A percentile compares a stretch with the other conserved stretches of the same genome.
These are phyloP conservation scores for Strigops habroptila DNA, from an alignment of 2,113 vertebrate genomes.

Conservation along the genomic window DNA sequence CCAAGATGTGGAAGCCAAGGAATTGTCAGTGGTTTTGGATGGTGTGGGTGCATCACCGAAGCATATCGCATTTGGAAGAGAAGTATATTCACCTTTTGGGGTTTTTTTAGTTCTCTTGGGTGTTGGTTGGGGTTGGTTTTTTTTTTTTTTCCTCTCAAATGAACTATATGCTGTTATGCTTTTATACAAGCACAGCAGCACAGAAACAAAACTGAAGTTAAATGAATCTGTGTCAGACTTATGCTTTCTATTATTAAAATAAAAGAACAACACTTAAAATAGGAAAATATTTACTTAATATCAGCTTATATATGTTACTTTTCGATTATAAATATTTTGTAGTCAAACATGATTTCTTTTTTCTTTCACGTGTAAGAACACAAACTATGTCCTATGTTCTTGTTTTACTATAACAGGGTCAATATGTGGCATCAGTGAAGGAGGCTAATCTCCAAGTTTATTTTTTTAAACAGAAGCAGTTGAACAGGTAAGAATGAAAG, in stretches of 20 bases:
- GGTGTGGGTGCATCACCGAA: slow-evolving; percentile 74
- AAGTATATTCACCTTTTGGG: slow-evolving; percentile 66
- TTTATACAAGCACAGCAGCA: neutral
- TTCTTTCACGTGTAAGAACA: neutral
- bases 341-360: neutral
- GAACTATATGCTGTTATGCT: rapidly evolving
- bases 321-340: neutral
- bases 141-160: neutral
- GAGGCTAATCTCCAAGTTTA: slow-evolving; percentile 78
- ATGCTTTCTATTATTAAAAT: neutral
- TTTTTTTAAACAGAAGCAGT: slow-evolving; percentile 86
- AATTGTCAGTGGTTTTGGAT: slow-evolving; percentile 77
- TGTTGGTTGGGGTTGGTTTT: neutral
- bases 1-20: slow-evolving; percentile 78
- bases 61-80: slow-evolving; percentile 79
- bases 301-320: neutral
- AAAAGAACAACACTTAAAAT: neutral
- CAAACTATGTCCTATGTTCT: neutral
- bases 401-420: slow-evolving; percentile 70
- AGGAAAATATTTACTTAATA: neutral
- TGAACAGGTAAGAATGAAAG: slow-evolving; percentile 77
- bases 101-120: neutral
- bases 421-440: slow-evolving; percentile 84
- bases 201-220: neutral
- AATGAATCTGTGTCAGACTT: neutral